These are phyloP conservation scores for Tauraco erythrolophus DNA, from an alignment of 2,113 vertebrate species.

Conservation along the genomic window DNA sequence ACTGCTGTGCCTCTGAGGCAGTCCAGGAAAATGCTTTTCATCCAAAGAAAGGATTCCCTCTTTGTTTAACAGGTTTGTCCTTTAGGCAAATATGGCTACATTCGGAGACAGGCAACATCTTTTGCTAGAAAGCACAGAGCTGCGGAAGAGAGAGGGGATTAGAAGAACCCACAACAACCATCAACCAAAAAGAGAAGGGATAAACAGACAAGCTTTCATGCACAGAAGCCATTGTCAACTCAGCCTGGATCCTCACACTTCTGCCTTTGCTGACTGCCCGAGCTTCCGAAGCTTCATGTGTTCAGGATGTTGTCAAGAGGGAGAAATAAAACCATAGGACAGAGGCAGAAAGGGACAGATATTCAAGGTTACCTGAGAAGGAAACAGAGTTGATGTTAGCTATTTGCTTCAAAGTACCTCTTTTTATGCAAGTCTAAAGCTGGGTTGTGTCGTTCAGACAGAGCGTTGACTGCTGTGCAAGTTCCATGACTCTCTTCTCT, in stretches of 20 bases:
- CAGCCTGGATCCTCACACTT: background rate
- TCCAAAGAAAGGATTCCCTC: background rate
- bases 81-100: background rate
- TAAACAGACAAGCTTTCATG: background rate
- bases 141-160: background rate
- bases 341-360: background rate
- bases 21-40: background rate
- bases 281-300: background rate
- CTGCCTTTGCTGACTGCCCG: background rate
- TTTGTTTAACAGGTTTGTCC: background rate
- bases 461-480: rapidly evolving
- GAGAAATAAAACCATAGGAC: background rate
- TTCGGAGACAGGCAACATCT: background rate
- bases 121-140: background rate
- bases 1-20: background rate
- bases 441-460: background rate
- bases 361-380: background rate
- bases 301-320: background rate
- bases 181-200: background rate
- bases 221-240: background rate
- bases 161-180: background rate
- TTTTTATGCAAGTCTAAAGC: background rate
- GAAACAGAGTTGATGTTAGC: background rate
- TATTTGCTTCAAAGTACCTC: background rate
- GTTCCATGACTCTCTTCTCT: background rate